Evolutionary conservation across 2,888 invertebrate genomes (phyloP).

Genomic region (Dolichomitus sp.): DNA sequence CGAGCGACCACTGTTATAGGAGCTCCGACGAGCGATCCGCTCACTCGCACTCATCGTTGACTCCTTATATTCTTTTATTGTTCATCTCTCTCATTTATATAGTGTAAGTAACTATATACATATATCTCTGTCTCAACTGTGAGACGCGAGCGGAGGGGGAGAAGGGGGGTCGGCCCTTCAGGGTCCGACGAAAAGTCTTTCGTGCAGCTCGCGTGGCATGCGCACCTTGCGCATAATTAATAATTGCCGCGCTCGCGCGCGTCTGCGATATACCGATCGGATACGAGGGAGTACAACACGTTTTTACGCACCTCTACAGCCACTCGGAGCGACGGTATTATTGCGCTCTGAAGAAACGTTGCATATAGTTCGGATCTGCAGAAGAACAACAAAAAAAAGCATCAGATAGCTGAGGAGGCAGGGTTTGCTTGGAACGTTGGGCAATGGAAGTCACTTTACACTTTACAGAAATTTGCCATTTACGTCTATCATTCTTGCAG

Average conservation of each 20-base stretch:
- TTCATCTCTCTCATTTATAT: slow-evolving; percentile 64
- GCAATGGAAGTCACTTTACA: neutral
- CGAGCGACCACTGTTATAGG: slow-evolving; percentile 76
- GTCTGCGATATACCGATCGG: slow-evolving; percentile 41
- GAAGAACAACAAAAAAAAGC: neutral
- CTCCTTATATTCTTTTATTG: slow-evolving; percentile 46
- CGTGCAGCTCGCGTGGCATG: slow-evolving; percentile 72
- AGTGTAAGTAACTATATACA: slow-evolving; percentile 34
- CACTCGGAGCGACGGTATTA: slow-evolving; percentile 13
- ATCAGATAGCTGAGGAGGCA: neutral
- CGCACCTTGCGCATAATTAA: slow-evolving; percentile 76
- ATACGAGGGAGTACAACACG: slow-evolving; percentile 43
- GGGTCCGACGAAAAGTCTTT: slow-evolving; percentile 68
- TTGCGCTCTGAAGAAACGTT: neutral
- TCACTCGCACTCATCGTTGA: slow-evolving; percentile 42
- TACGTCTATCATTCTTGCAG: neutral
- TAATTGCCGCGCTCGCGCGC: slow-evolving; percentile 65
- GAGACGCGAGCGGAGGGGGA: slow-evolving; percentile 37
- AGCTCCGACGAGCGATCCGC: slow-evolving; percentile 67
- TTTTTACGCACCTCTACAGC: slow-evolving; percentile 41
- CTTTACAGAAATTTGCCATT: neutral
- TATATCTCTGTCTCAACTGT: slow-evolving; percentile 45
- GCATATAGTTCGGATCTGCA: neutral
- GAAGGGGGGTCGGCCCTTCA: slow-evolving; percentile 55
- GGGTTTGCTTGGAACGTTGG: neutral